Evolutionary conservation across 2,888 invertebrate species (phyloP), one percentile per base, ranked within the genome.

Genomic region (Melanophora roralis): DNA sequence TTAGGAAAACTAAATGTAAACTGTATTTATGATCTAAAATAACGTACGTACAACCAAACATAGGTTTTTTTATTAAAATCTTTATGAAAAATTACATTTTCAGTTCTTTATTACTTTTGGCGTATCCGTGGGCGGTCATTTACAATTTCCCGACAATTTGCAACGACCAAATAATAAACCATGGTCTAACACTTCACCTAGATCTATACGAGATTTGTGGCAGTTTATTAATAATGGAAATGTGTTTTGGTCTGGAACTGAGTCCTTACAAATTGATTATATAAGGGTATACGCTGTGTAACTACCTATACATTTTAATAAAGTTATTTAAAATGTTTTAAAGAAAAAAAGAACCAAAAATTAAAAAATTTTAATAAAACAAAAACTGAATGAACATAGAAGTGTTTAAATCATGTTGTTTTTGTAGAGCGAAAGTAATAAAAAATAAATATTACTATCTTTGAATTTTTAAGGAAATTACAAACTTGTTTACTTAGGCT

Each of bases 21-120:
- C 27, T 5, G 27, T 6, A 27, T 3, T 27, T 5, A 27, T 27
- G 6, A 27, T 27, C 6, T 27, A 27, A 27, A 27, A 27, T 27
- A 27, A 27, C 27, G 6, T n/a, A n/a, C n/a, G n/a, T n/a, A 27
- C 6, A 27, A 27, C 27, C 6, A 5, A 27, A 27, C 9, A 40
- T 5, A 40, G 11, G n/a, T n/a, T 40, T 40, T 40, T 12, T 5
- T 23, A 27, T 51, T 51, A 27, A 27, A 27, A 32, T 38, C 34
- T 6, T 19, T 34, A 12, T 27, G 2, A 16, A 19, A 11, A 47
- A 27, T 34, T 36, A 38, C 12, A 53, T 73, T 78, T 68, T 27
- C 88, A 95, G 94, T 96, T 96, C 91, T 94, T 94, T 88, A 89
- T 96, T 9, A 92, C 94, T 1, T 86, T 97, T 69, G 96, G 96